Evolutionary conservation across 1,140 invertebrate species (phyloP).

Genomic region (Vanessa atalanta): DNA sequence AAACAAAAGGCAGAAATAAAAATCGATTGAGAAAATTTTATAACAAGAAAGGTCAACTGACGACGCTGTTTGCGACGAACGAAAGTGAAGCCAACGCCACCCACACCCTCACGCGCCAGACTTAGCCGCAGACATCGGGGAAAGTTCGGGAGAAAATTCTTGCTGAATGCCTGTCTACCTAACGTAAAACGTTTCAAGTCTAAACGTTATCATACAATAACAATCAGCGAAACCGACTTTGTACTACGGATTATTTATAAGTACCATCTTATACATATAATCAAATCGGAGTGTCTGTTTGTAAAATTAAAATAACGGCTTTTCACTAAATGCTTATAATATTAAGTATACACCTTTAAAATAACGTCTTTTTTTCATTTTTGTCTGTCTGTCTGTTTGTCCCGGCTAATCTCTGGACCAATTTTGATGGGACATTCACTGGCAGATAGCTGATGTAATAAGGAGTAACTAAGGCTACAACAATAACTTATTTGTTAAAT

Average conservation of each 20-base stretch:
- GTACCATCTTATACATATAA: no score
- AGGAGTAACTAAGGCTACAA: no score
- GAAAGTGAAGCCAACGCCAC: slow-evolving; percentile 67
- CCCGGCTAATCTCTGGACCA: no score
- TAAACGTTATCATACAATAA: not conserved
- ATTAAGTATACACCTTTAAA: no score
- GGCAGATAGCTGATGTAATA: no score
- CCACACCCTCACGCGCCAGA: slow-evolving; percentile 45
- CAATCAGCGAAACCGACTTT: not conserved
- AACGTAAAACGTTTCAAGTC: slow-evolving; percentile 17
- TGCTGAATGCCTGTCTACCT: slow-evolving; percentile 23
- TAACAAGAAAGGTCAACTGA: slow-evolving; percentile 48
- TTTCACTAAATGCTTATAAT: no score
- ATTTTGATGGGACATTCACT: no score
- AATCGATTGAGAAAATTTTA: slow-evolving; percentile 50
- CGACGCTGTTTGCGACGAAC: slow-evolving; percentile 42
- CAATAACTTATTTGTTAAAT: no score
- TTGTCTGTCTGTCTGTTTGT: no score
- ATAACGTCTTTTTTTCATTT: no score
- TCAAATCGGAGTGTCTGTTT: no score
- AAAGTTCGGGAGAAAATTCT: slow-evolving; percentile 55
- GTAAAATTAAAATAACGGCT: no score
- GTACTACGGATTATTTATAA: not conserved
- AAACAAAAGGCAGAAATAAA: slow-evolving; percentile 21
- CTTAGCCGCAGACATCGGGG: slow-evolving; percentile 61